Evolutionary conservation across 2,113 vertebrate genomes (phyloP).

Genomic region (Elephantulus edwardii): DNA sequence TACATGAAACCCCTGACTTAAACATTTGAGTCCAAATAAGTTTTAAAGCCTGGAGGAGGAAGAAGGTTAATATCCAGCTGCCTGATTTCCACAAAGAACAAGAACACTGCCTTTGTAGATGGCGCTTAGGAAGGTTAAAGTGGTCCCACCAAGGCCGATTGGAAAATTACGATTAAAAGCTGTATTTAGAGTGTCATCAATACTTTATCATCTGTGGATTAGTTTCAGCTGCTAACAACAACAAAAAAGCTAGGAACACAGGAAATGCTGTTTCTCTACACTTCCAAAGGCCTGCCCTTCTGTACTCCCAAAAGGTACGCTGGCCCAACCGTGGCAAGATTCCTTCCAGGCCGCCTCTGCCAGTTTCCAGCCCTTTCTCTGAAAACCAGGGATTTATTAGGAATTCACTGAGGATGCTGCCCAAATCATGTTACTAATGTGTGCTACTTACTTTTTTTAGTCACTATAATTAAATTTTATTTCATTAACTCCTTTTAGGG

Average conservation of each 20-base stretch:
- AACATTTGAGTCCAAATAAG: constrained; percentile 63
- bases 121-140: not conserved
- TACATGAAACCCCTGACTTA: constrained; percentile 66
- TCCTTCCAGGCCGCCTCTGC: not conserved
- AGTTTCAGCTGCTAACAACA: not conserved
- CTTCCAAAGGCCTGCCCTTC: not conserved
- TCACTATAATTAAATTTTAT: not conserved
- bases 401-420: not conserved
- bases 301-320: not conserved
- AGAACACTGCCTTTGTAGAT: not conserved
- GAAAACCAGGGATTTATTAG: not conserved
- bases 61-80: constrained; percentile 22
- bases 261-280: not conserved
- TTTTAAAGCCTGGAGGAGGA: constrained; percentile 32
- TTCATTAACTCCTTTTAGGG: constrained; percentile 22
- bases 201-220: not conserved
- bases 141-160: not conserved
- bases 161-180: not conserved
- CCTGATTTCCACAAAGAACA: not conserved
- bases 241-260: not conserved
- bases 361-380: not conserved
- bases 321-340: not conserved
- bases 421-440: constrained; percentile 20
- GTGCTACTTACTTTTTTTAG: not conserved
- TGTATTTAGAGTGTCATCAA: not conserved